Evolutionary conservation across 2,113 vertebrate genomes (phyloP).

Genomic region (Notarius lentiginosus): DNA sequence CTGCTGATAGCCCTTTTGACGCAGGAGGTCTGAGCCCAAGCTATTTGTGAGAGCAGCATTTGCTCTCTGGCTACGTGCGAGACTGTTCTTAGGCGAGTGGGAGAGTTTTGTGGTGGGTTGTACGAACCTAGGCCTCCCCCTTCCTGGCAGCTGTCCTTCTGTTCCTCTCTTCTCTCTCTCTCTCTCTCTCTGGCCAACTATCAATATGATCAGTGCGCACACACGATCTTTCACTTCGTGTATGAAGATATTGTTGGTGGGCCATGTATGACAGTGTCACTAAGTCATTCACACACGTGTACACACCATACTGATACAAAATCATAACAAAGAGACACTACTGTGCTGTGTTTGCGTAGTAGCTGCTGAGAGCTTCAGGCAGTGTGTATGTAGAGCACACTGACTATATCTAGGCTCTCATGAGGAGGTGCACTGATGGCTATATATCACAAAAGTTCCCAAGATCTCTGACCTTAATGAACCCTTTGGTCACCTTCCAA

Average conservation of each 20-base stretch:
- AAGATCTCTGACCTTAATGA: not conserved
- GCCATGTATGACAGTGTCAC: not conserved
- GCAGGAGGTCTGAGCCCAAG: constrained; percentile 60
- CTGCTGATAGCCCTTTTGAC: constrained; percentile 65
- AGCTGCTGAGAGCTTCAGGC: not conserved
- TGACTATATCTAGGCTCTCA: not conserved
- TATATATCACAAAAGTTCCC: not conserved
- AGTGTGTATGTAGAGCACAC: not conserved
- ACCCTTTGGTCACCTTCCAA: not conserved
- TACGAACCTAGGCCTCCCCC: not conserved
- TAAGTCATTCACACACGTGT: not conserved
- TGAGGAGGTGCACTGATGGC: not conserved
- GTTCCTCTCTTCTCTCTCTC: not conserved
- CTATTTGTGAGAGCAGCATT: constrained; percentile 70
- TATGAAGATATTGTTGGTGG: not conserved
- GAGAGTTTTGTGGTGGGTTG: constrained; percentile 32
- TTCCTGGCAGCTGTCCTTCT: constrained; percentile 30
- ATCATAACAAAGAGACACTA: not conserved
- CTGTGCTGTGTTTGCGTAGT: not conserved
- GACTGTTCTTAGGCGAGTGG: constrained; percentile 48
- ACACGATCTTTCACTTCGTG: not conserved
- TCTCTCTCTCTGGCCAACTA: not conserved
- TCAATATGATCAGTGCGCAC: not conserved
- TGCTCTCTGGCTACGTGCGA: constrained; percentile 63
- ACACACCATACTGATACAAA: not conserved